Conservation (phyloP, 2,113 vertebrate species). For the Grammomys surdaster region DNA sequence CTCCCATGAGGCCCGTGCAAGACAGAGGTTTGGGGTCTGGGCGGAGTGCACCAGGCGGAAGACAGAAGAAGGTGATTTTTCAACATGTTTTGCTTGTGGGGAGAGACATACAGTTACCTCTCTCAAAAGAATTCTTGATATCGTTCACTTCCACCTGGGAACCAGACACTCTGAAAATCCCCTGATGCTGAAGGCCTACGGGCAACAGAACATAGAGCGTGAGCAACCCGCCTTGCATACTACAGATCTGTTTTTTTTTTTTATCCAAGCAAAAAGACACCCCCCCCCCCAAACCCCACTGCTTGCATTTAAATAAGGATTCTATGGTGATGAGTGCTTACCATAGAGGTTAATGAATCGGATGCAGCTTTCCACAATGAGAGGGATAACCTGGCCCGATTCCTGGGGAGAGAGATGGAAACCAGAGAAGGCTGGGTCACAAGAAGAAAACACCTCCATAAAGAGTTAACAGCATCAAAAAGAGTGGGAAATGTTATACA, state of each 20-base stretch:
- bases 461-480: neutral
- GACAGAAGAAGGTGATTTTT: slow-evolving; percentile 67
- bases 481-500: neutral
- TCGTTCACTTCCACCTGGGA: slow-evolving; percentile 99
- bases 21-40: slow-evolving; percentile 37
- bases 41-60: neutral
- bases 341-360: slow-evolving; percentile 99
- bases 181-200: slow-evolving; percentile 98
- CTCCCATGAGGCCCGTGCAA: neutral
- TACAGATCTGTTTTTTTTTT: neutral
- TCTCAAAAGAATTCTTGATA: slow-evolving; percentile 99
- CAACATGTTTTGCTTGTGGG: slow-evolving; percentile 56
- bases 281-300: neutral
- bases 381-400: slow-evolving; percentile 96
- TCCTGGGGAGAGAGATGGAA: slow-evolving; percentile 89
- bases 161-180: slow-evolving; percentile 98
- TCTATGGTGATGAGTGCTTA: slow-evolving; percentile 83
- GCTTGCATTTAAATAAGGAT: neutral
- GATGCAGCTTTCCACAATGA: slow-evolving; percentile 98
- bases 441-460: neutral
- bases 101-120: slow-evolving; percentile 90
- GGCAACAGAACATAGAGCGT: slow-evolving; percentile 39
- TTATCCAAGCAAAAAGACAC: neutral
- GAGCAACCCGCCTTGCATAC: neutral
- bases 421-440: neutral